phyloP scores from a whole-genome alignment of 1,140 invertebrate species.

The Plodia interpunctella region DNA sequence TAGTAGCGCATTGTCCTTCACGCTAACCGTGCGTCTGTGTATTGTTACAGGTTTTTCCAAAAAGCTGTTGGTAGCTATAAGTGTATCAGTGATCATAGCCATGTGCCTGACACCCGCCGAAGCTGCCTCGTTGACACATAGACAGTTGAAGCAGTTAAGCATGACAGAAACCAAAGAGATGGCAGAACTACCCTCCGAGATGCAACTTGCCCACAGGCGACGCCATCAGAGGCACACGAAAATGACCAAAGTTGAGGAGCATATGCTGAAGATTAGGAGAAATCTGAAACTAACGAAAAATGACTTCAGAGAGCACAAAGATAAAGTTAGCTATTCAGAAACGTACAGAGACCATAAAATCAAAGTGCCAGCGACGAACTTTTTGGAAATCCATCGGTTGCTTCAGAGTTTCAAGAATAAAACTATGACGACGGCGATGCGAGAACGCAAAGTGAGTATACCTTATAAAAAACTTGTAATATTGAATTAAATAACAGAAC shows the following conservation, averaged over 20 bases:
- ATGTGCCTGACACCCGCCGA: conserved; percentile 58
- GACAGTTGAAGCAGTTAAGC: conserved; percentile 19
- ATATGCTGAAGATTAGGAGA: conserved; percentile 1
- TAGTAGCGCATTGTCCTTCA: background rate
- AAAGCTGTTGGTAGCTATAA: conserved; percentile 70
- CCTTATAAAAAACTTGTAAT: too few relatives aligned
- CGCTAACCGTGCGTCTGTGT: conserved; percentile 22
- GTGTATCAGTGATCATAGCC: conserved; percentile 54
- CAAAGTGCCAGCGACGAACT: conserved; percentile 9
- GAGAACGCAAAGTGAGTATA: background rate
- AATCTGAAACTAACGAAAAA: background rate
- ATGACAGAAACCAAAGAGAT: conserved; percentile 28
- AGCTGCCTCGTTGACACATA: conserved; percentile 36
- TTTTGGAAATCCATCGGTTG: background rate
- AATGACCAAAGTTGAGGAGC: conserved; percentile 41
- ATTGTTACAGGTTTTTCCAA: conserved; percentile 71
- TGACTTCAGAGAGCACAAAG: background rate
- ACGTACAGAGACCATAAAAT: background rate
- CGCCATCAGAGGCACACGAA: conserved; percentile 42
- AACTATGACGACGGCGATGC: background rate
- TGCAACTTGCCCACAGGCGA: conserved; percentile 32
- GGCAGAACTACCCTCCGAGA: conserved; percentile 3
- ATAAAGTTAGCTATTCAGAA: background rate
- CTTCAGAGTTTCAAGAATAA: background rate
- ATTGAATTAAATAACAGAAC: too few relatives aligned